Percentiles rank a stretch among this genome's conserved stretches.
Conservation (phyloP, 2,888 invertebrate species). For the Plemyria rubiginata region DNA sequence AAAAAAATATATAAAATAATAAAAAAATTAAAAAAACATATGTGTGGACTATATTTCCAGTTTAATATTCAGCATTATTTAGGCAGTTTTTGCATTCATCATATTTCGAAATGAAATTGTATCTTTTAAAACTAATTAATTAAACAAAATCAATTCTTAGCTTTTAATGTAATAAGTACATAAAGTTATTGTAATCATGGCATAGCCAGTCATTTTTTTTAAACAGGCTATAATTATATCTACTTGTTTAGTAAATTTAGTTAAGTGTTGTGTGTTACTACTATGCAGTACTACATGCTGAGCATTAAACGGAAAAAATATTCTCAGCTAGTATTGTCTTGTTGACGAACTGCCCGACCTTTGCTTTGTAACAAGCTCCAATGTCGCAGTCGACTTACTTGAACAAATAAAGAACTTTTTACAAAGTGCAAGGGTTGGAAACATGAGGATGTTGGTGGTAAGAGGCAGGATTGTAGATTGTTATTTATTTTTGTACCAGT, state of each 20-base stretch:
- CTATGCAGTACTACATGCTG: slow-evolving; percentile 74
- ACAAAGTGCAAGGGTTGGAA: slow-evolving; percentile 79
- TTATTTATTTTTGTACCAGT: slow-evolving; percentile 68
- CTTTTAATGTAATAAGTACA: slow-evolving; percentile 72
- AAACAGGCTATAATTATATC: slow-evolving; percentile 55
- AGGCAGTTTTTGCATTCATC: slow-evolving; percentile 81
- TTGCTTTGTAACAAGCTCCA: slow-evolving; percentile 79
- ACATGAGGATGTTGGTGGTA: slow-evolving; percentile 65
- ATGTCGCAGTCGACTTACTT: slow-evolving; percentile 59
- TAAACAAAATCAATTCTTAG: slow-evolving; percentile 73
- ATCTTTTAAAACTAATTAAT: slow-evolving; percentile 63
- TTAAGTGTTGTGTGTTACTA: slow-evolving; percentile 69
- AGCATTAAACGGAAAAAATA: slow-evolving; percentile 84
- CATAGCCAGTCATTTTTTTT: slow-evolving; percentile 65
- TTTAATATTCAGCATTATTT: slow-evolving; percentile 85
- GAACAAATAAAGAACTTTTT: slow-evolving; percentile 63
- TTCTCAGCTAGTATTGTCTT: slow-evolving; percentile 82
- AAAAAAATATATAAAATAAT: slow-evolving; percentile 49
- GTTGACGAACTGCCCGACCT: slow-evolving; percentile 82
- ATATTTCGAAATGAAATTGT: slow-evolving; percentile 67
- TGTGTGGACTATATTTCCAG: slow-evolving; percentile 83
- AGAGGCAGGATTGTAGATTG: slow-evolving; percentile 70
- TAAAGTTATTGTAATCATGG: slow-evolving; percentile 60
- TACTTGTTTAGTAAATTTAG: slow-evolving; percentile 58
- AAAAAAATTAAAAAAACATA: slow-evolving; percentile 71